Percentiles rank a stretch among this genome's conserved stretches.
phyloP scores from a whole-genome alignment of 2,888 invertebrate species.

The Drosophila pegasa region DNA sequence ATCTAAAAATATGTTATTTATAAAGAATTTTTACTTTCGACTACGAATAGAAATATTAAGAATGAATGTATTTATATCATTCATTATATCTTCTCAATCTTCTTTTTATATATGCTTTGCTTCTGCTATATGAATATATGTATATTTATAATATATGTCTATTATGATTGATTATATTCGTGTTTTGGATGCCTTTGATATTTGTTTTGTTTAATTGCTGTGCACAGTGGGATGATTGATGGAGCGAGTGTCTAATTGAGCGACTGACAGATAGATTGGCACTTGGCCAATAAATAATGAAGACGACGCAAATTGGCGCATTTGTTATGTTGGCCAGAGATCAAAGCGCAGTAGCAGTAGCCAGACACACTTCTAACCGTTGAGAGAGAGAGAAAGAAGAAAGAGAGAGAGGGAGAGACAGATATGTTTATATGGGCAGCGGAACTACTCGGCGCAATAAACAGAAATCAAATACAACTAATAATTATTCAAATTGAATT shows the following conservation, averaged over 20 bases:
- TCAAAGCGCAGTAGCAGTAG: slow-evolving; percentile 34
- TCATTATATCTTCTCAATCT: not conserved
- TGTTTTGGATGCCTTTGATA: slow-evolving; percentile 12
- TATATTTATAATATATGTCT: not conserved
- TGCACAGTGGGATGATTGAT: slow-evolving; percentile 18
- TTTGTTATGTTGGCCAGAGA: slow-evolving; percentile 56
- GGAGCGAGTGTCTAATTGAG: slow-evolving; percentile 27
- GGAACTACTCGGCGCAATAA: slow-evolving; percentile 30
- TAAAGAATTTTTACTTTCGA: not conserved
- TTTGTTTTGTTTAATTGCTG: slow-evolving; percentile 25
- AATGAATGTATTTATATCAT: not conserved
- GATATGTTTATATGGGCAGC: slow-evolving; percentile 8
- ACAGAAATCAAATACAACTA: slow-evolving; percentile 21
- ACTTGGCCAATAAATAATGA: slow-evolving; percentile 42
- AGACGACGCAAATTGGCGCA: slow-evolving; percentile 46
- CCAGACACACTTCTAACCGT: slow-evolving; percentile 23
- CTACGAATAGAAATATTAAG: not conserved
- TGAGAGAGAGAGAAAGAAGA: not conserved
- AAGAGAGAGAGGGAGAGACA: not conserved
- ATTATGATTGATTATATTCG: slow-evolving; percentile 11
- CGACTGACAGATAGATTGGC: slow-evolving; percentile 28
- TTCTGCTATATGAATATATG: no score
- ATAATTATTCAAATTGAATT: slow-evolving; percentile 52
- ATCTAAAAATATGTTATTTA: not conserved
- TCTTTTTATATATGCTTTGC: not conserved